Base-by-base conservation (phyloP, 1,140 invertebrate species). In the Solenopsis invicta region DNA sequence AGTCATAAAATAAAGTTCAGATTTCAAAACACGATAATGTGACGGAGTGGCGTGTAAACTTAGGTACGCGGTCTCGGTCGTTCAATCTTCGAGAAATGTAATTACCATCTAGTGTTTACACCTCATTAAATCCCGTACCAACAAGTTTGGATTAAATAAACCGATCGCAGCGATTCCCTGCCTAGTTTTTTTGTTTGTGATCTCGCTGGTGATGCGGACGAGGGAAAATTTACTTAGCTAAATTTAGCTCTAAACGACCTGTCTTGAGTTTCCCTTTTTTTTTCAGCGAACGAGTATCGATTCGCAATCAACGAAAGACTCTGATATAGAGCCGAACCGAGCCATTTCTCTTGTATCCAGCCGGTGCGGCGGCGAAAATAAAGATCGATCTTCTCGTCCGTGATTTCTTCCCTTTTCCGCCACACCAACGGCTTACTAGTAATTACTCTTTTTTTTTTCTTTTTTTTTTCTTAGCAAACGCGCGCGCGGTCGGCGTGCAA, bases 71-170 rank as follows among this genome's bases (percentile, higher is more conserved):
- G 64, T 6, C 37, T 18, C 12, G 21, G 18, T 48, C 16, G 8
- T 18, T 12, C 18, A 13, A 24, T 69, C 45, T 54, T 69, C 67
- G 12, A 80, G 18, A 37, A 37, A 18, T 16, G 45, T 16, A 52
- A 77, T 69, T 37, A 18, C 9, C 41, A 5, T 18, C 45, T 52
- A 64, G 9, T 16, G 16, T 61, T 72, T 72, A 48, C 34, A 48
- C 74, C 21, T 82, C 80, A 48, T 82, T 74, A 74, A 61, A 59
- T 6, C 12, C 59, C 12, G 37, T 12, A 2, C 16, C 21, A 24
- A 56, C 9, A 67, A 72, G n/a, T 72, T 45, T 72, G 21, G 34
- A 71, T 41, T 82, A 18, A 82, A 34, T 13, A 41, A 82, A 82
- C 12, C 6, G 18, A 62, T n/a, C 6, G 34, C 37, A 48, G 45